These are phyloP conservation scores for Sclerurus mexicanus DNA, from an alignment of 2,113 vertebrate genomes.

Conservation along the genomic window DNA sequence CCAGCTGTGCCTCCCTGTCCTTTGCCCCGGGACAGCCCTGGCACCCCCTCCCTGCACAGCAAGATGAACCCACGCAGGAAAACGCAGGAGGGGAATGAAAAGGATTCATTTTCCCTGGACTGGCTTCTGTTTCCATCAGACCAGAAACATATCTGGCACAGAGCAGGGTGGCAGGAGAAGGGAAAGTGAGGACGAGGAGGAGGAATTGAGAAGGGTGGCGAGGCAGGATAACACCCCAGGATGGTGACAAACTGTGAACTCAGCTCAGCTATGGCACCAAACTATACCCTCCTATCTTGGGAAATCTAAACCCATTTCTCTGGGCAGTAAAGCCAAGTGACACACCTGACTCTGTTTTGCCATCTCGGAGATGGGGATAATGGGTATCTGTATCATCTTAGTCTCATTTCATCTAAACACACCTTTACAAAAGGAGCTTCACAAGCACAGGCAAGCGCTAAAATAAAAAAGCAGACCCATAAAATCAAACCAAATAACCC, in stretches of 20 bases:
- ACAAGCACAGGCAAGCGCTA: neutral
- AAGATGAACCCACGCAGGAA: neutral
- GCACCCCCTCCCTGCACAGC: neutral
- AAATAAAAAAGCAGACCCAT: neutral
- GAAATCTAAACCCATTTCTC: constrained; percentile 27
- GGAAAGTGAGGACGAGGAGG: constrained; percentile 49
- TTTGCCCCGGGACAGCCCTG: neutral
- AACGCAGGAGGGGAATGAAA: neutral
- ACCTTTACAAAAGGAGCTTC: neutral
- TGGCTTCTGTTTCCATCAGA: neutral
- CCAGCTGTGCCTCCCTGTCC: neutral
- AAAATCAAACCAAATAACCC: neutral
- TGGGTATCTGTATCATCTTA: neutral
- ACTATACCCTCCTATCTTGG: neutral
- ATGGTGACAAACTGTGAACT: constrained; percentile 17
- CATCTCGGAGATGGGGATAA: neutral
- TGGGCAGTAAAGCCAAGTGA: neutral
- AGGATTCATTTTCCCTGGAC: neutral
- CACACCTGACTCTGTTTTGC: neutral
- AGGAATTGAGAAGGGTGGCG: neutral
- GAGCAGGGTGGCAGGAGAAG: neutral
- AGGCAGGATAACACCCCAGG: constrained; percentile 18
- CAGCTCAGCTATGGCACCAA: neutral
- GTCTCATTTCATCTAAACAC: neutral
- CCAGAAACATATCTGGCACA: neutral